Base-by-base conservation (phyloP, 64 coral and sea anemone genomes). In the Anthopleura sola region DNA sequence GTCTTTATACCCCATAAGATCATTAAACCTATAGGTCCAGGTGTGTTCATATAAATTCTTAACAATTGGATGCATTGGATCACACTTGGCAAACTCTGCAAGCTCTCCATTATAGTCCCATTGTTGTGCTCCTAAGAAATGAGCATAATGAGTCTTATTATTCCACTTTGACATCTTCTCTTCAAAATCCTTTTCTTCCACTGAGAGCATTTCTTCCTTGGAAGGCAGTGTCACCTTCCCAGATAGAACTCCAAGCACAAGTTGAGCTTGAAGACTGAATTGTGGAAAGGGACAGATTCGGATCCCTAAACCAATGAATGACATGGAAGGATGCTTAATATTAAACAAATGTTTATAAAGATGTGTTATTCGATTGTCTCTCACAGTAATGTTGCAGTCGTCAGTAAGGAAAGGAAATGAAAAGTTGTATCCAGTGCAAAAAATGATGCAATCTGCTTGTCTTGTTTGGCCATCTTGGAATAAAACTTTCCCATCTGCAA, bases 331-430 rank as follows among this genome's bases (percentile, higher is more conserved):
- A 46, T 75, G 86, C 44, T 87, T 82, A 6, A 75, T 92, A 87
- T 92, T 87, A 78, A 92, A 92, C 24, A 92, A 36, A 60, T 92
- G 85, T 83, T 92, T 86, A 39, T 87, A 92, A 3, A 92, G 60
- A 33, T 78, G 84, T 39, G 85, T 87, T 54, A 92, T 50, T 39
- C 78, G 75, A 53, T 87, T 92, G 34, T 87, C 83, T 12, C 11
- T 80, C 13, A 92, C 90, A 8, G 85, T 78, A 57, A 92, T 87
- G 14, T 32, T 37, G 68, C 90, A 92, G 15, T 92, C 80, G 49
- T 62, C 19, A 82, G 46, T 39, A 44, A 92, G 46, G 47, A 92
- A 92, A 68, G 90, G 90, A 82, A 92, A 92, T 29, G 85, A 86
- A 49, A 68, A 86, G 23, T 83, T 24, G 21, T 92, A 92, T 49